Evolutionary conservation across 2,797 vertebrate species (phyloP).

Genomic region (Caiman crocodilus): DNA sequence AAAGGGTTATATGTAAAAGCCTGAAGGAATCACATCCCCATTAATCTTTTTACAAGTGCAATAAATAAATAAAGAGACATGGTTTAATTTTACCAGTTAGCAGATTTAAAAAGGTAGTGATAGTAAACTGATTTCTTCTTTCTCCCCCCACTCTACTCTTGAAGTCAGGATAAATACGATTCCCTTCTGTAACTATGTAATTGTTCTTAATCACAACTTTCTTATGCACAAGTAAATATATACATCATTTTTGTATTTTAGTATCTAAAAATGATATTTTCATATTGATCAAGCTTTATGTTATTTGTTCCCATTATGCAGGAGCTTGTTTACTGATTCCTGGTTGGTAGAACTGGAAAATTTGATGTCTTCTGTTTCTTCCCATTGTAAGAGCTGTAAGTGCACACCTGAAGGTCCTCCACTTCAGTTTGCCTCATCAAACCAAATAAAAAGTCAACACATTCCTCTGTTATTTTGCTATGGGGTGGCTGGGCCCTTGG

Average conservation of each 20-base stretch:
- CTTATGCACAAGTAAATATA: neutral
- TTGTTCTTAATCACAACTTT: neutral
- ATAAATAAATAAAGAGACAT: constrained; percentile 85
- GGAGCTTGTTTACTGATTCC: rapidly evolving
- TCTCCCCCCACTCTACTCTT: constrained; percentile 39
- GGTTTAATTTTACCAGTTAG: constrained; percentile 82
- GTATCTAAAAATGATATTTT: neutral
- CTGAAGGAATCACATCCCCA: constrained; percentile 82
- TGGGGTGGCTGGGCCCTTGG: no score
- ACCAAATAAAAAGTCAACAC: no score
- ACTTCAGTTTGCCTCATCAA: no score
- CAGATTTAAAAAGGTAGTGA: constrained; percentile 72
- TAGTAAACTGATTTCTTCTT: constrained; percentile 68
- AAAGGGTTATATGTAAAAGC: constrained; percentile 82
- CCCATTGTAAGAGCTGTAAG: neutral
- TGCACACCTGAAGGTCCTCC: no score
- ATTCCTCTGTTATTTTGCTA: no score
- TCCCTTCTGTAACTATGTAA: constrained; percentile 41
- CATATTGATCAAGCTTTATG: neutral
- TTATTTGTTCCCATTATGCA: neutral
- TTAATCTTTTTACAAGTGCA: constrained; percentile 84
- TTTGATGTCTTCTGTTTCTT: neutral
- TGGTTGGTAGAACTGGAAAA: neutral
- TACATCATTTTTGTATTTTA: neutral
- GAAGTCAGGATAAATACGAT: constrained; percentile 34